phyloP scores from a whole-genome alignment of 2,113 vertebrate species.

The Saguinus imperator region DNA sequence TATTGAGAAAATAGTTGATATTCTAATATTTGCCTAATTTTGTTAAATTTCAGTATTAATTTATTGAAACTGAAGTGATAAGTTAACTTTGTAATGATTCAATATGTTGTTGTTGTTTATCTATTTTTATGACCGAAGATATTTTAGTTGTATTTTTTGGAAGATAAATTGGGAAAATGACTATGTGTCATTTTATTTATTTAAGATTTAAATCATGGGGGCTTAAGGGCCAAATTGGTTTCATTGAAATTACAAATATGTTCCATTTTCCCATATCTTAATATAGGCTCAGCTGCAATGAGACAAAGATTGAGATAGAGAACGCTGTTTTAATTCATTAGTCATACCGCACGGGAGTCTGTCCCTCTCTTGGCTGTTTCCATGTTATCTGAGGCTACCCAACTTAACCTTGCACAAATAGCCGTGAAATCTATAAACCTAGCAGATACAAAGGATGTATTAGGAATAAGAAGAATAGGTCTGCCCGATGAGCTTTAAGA shows the following conservation, averaged over 20 bases:
- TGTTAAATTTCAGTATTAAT: not conserved
- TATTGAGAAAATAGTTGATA: not conserved
- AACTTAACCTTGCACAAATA: conserved; percentile 81
- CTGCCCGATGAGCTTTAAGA: conserved; percentile 76
- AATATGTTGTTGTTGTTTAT: not conserved
- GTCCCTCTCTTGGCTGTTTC: conserved; percentile 70
- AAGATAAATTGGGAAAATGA: not conserved
- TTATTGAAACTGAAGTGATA: not conserved
- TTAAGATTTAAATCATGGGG: conserved; percentile 60
- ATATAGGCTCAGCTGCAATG: conserved; percentile 78
- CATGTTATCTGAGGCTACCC: conserved; percentile 81
- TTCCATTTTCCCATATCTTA: conserved; percentile 76
- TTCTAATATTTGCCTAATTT: not conserved
- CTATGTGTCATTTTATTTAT: conserved; percentile 48
- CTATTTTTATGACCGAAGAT: not conserved
- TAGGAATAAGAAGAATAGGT: conserved; percentile 74
- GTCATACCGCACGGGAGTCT: conserved; percentile 83
- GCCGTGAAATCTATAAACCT: conserved; percentile 84
- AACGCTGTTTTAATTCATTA: conserved; percentile 86
- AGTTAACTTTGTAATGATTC: not conserved
- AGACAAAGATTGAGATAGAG: conserved; percentile 71
- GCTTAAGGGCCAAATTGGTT: conserved; percentile 55
- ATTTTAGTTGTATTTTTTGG: not conserved
- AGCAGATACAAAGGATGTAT: conserved; percentile 75
- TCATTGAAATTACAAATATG: conserved; percentile 71